Evolutionary conservation across 2,113 vertebrate species (phyloP).

Genomic region (Rhabdornis inornatus): DNA sequence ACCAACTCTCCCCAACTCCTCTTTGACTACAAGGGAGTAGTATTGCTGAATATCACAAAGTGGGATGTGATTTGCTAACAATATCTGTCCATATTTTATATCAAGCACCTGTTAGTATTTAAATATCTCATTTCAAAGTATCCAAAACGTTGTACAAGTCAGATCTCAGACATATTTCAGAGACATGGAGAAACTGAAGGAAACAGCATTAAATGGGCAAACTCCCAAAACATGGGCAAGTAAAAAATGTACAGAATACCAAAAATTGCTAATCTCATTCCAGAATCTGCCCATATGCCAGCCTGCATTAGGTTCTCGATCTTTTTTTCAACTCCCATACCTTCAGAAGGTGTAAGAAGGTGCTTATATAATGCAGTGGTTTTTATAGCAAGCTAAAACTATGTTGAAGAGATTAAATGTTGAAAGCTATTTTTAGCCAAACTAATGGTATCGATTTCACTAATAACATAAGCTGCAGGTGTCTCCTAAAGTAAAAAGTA

Average conservation of each 20-base stretch:
- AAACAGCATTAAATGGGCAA: background rate
- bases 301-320: background rate
- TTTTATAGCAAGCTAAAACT: constrained; percentile 19
- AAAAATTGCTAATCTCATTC: background rate
- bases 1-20: background rate
- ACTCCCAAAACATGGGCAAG: background rate
- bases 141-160: background rate
- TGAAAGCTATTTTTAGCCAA: constrained; percentile 35
- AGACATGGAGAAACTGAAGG: background rate
- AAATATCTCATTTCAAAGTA: background rate
- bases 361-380: background rate
- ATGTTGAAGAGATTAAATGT: constrained; percentile 11
- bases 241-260: background rate
- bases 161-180: background rate
- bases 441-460: background rate
- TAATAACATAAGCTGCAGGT: constrained; percentile 9
- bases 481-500: background rate
- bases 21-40: background rate
- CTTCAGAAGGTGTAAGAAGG: background rate
- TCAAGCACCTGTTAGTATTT: background rate
- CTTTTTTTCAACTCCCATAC: background rate
- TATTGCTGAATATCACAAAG: background rate
- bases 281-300: background rate
- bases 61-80: background rate
- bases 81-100: background rate